phyloP scores from a whole-genome alignment of 2,797 vertebrate genomes.

The Pyrrhura leucotis region DNA sequence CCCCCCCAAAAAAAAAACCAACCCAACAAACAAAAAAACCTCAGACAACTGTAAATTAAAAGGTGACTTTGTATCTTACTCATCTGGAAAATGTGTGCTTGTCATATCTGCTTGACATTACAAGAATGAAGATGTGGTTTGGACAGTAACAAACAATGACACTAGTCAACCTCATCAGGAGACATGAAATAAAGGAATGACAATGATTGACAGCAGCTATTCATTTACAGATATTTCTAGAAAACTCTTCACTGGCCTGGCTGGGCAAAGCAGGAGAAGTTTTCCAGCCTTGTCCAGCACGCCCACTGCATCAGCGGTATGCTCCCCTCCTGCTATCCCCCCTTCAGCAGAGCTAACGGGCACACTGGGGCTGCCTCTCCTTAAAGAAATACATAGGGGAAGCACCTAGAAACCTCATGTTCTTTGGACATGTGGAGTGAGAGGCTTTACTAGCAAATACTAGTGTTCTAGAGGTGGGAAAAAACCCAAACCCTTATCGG shows the following conservation, averaged over 20 bases:
- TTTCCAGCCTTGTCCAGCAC: not conserved
- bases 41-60: conserved; percentile 81
- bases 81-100: conserved; percentile 89
- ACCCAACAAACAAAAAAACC: conserved; percentile 73
- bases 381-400: not conserved
- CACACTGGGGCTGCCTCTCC: not conserved
- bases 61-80: conserved; percentile 93
- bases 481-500: not conserved
- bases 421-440: not conserved
- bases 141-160: conserved; percentile 97
- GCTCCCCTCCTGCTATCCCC: not conserved
- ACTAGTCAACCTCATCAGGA: conserved; percentile 91
- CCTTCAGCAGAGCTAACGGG: not conserved
- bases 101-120: conserved; percentile 94
- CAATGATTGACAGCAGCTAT: conserved; percentile 96
- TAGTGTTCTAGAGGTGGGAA: not conserved
- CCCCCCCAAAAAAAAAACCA: not conserved
- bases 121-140: conserved; percentile 85
- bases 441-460: not conserved
- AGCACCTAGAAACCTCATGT: not conserved
- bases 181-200: conserved; percentile 89
- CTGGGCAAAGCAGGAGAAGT: conserved; percentile 35
- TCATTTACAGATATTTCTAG: conserved; percentile 89
- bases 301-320: not conserved
- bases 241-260: conserved; percentile 76